A percentile compares a stretch with the other conserved stretches of the same genome.
These are phyloP conservation scores for Acyrthosiphon pisum DNA, from an alignment of 1,140 invertebrate genomes.

Conservation along the genomic window DNA sequence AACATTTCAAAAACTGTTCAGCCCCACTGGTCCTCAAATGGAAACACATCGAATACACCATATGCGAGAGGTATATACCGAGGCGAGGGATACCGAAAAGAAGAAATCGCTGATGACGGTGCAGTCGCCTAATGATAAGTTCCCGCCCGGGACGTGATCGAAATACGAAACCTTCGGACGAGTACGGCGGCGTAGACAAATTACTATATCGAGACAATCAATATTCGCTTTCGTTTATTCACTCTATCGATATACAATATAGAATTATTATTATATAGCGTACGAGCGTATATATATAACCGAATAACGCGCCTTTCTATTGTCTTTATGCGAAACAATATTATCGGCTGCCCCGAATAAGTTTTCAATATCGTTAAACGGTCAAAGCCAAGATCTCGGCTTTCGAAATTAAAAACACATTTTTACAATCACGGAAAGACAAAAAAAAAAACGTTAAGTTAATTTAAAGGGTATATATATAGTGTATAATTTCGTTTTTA, in stretches of 20 bases:
- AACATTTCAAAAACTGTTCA: background rate
- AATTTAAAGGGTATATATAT: background rate
- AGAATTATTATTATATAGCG: background rate
- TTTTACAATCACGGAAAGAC: background rate
- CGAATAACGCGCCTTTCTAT: background rate
- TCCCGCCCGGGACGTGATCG: background rate
- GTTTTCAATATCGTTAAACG: conserved; percentile 1
- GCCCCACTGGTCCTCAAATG: background rate
- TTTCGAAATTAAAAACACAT: background rate
- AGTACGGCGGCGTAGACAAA: background rate
- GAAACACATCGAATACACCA: background rate
- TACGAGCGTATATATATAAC: background rate
- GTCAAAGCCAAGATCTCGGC: background rate
- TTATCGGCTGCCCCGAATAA: background rate
- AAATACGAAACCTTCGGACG: background rate
- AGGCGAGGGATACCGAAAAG: background rate
- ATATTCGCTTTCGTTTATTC: background rate
- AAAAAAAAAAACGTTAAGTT: background rate
- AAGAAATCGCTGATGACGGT: background rate
- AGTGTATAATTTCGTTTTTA: background rate
- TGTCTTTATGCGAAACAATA: background rate
- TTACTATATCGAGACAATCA: background rate
- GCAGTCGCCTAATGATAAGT: conserved; percentile 30
- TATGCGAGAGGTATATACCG: background rate
- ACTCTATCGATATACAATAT: background rate